Base-by-base conservation (phyloP, 2,113 vertebrate genomes). In the Mobula birostris region DNA sequence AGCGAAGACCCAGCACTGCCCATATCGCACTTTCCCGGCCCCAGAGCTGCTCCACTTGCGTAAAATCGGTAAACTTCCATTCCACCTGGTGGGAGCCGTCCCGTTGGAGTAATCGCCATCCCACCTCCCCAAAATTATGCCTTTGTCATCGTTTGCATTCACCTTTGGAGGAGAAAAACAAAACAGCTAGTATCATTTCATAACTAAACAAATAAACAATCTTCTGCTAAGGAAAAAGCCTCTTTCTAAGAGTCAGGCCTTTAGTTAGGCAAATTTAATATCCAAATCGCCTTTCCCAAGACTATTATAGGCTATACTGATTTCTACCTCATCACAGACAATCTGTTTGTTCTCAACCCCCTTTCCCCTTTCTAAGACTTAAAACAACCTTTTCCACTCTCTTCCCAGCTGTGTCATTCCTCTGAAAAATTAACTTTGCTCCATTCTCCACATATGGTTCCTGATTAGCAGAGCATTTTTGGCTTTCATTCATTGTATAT, bases 1-100 rank as follows among this genome's bases (percentile, higher is more conserved):
- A 56, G 97, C 96, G 94, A 97, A 97, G 94, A 97, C 97, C 97
- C 97, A 97, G 94, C 97, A 97, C 95, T 97, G 97, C 7, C 97
- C 97, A 12, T 97, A 97, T 77, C 96, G 96, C 24, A 97, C 97
- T 0, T 94, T 94, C 66, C 61, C 94, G 32, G 66, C 94, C 2
- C 96, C 95, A 0, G 94, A 68, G 29, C 95, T 88, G 94, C 96
- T 97, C 97, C 97, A 97, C 94, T 95, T 94, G 12, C 79, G 95
- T n/a, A 97, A 96, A 95, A 97, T 97, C 0, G 96, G 95, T 91
- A 97, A 96, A 21, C 97, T 97, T 94, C 97, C 96, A 0, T 95
- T 97, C 97, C 97, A 97, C 6, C 94, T 95, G 24, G 94, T 82
- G 0, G 97, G 97, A 0, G 96, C 56, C 0, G 97, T 95, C 0